phyloP scores from a whole-genome alignment of 2,888 invertebrate genomes.

The Incurvaria masculella region DNA sequence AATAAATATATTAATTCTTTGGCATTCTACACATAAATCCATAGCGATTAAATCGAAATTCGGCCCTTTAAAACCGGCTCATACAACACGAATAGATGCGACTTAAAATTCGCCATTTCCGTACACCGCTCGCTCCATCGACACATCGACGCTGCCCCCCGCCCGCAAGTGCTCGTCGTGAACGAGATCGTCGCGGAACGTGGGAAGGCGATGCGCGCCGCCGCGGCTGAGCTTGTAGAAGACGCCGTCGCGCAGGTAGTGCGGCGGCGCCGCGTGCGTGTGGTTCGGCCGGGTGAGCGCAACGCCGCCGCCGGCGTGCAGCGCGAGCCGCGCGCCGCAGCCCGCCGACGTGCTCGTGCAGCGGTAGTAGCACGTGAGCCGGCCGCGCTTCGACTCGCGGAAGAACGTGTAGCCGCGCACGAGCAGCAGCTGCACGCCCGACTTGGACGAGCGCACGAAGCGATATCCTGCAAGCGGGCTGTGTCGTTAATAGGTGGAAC shows the following conservation, averaged over 20 bases:
- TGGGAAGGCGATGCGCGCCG: no score
- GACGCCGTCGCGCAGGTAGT: neutral
- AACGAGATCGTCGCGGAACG: no score
- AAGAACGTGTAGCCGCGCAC: conserved; percentile 24
- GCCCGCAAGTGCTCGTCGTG: no score
- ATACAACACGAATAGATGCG: no score
- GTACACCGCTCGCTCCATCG: no score
- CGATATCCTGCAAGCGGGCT: neutral
- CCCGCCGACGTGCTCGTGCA: neutral
- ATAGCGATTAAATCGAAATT: no score
- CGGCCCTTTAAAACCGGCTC: no score
- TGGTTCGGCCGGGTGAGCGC: neutral
- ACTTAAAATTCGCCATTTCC: no score
- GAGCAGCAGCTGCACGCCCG: conserved; percentile 21
- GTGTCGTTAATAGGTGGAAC: no score
- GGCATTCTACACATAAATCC: no score
- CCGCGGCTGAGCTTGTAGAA: neutral
- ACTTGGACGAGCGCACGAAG: neutral
- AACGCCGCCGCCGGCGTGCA: neutral
- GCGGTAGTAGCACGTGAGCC: neutral
- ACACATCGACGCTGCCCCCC: no score
- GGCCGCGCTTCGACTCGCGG: conserved; percentile 16
- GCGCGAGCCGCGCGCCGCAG: conserved; percentile 2
- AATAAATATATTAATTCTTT: no score
- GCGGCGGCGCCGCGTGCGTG: neutral